These are phyloP conservation scores for Cebidichthys violaceus DNA, from an alignment of 2,113 vertebrate genomes.

Conservation along the genomic window DNA sequence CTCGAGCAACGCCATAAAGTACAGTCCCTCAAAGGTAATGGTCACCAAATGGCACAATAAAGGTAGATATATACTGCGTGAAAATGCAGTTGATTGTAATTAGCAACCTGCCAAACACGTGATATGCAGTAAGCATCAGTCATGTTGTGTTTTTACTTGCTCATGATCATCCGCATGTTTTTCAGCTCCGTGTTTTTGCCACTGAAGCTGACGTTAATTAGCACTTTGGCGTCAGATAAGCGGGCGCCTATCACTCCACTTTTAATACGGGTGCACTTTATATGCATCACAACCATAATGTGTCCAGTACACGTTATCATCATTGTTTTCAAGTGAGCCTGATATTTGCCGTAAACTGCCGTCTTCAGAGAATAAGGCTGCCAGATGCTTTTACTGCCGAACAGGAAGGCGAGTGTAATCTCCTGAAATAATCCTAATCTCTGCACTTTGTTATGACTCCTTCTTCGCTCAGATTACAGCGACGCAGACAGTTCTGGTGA, in stretches of 20 bases:
- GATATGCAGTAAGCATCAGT: not conserved
- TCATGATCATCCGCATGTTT: not conserved
- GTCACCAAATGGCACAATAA: conserved; percentile 32
- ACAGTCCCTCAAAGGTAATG: conserved; percentile 22
- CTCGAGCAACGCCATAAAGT: conserved; percentile 20
- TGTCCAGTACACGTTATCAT: not conserved
- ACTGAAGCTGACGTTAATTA: conserved; percentile 11
- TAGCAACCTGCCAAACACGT: not conserved
- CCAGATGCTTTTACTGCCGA: conserved; percentile 37
- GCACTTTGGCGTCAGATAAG: not conserved
- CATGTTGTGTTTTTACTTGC: not conserved
- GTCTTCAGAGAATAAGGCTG: conserved; percentile 26
- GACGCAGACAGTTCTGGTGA: conserved; percentile 40
- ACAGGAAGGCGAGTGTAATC: conserved; percentile 42
- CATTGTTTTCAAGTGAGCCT: not conserved
- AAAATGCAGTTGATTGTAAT: not conserved
- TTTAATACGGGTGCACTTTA: not conserved
- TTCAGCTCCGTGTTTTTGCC: not conserved
- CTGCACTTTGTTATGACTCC: conserved; percentile 45
- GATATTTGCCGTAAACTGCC: conserved; percentile 34
- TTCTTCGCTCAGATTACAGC: conserved; percentile 37
- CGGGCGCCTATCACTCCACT: not conserved
- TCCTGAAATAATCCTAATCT: conserved; percentile 43
- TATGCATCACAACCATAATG: not conserved
- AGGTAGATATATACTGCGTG: not conserved